Percentiles rank a stretch among this genome's conserved stretches.
Conservation (phyloP, 2,797 vertebrate genomes). For the Anas bernieri region DNA sequence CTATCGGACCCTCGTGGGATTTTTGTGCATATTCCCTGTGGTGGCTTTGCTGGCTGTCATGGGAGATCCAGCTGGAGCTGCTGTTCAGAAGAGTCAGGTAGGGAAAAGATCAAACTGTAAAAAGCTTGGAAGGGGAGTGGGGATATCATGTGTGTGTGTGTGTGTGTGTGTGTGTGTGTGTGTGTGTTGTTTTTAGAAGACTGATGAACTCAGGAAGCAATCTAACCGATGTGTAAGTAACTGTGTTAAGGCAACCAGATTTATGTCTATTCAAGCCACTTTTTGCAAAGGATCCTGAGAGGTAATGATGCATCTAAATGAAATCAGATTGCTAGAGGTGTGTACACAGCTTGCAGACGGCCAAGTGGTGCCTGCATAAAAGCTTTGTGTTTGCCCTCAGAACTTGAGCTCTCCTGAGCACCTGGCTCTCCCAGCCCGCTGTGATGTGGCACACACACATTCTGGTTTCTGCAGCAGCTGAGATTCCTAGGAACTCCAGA, state of each 20-base stretch:
- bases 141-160: not conserved
- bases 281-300: not conserved
- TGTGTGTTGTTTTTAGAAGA: not conserved
- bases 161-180: not conserved
- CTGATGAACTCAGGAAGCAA: not conserved
- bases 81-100: constrained; percentile 36
- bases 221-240: not conserved
- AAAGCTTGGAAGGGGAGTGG: not conserved
- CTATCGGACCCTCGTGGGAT: not conserved
- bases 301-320: not conserved
- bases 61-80: not conserved
- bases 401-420: not conserved
- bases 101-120: not conserved
- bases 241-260: not conserved
- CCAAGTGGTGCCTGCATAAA: not conserved
- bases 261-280: not conserved
- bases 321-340: not conserved
- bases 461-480: not conserved
- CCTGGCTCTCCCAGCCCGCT: not conserved
- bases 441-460: not conserved
- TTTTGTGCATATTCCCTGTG: constrained; percentile 3
- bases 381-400: not conserved
- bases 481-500: not conserved
- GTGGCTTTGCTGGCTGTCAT: constrained; percentile 12
- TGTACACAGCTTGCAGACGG: not conserved